A percentile compares a stretch with the other conserved stretches of the same genome.
Evolutionary conservation across 2,888 invertebrate genomes (phyloP).

Genomic region (Epinotia ramella): DNA sequence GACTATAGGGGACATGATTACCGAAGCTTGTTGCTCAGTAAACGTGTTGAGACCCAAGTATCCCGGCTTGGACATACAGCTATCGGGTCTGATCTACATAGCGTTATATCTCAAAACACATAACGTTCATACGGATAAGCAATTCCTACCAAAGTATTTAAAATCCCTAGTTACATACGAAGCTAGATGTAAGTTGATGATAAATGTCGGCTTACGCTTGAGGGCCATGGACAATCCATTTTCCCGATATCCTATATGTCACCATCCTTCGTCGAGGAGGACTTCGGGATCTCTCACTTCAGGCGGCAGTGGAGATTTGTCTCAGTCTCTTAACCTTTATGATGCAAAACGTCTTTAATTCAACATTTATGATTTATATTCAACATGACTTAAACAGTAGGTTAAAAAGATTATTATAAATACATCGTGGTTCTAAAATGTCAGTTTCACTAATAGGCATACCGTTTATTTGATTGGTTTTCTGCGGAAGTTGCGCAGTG

Average conservation of each 20-base stretch:
- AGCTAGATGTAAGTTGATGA: slow-evolving; percentile 69
- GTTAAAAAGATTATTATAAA: too few species aligned
- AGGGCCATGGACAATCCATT: slow-evolving; percentile 85
- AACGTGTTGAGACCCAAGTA: slow-evolving; percentile 85
- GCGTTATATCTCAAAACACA: slow-evolving; percentile 85
- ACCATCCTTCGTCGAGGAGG: slow-evolving; percentile 46
- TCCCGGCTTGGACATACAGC: slow-evolving; percentile 80
- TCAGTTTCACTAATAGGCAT: neutral
- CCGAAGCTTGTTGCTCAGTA: slow-evolving; percentile 82
- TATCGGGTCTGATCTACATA: slow-evolving; percentile 84
- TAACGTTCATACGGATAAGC: slow-evolving; percentile 66
- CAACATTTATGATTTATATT: neutral
- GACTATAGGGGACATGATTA: slow-evolving; percentile 81
- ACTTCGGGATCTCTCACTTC: slow-evolving; percentile 51
- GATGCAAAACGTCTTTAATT: neutral
- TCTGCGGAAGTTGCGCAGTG: neutral
- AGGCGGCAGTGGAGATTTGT: slow-evolving; percentile 6
- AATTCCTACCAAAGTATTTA: slow-evolving; percentile 64
- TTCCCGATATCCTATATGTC: slow-evolving; percentile 73
- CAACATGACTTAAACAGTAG: neutral
- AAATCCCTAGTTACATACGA: slow-evolving; percentile 68
- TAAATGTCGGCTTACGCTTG: slow-evolving; percentile 73
- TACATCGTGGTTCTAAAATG: neutral
- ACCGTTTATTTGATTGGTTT: neutral
- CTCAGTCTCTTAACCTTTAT: neutral